Conservation (phyloP, 2,113 vertebrate genomes). For the Chaetodon auriga region DNA sequence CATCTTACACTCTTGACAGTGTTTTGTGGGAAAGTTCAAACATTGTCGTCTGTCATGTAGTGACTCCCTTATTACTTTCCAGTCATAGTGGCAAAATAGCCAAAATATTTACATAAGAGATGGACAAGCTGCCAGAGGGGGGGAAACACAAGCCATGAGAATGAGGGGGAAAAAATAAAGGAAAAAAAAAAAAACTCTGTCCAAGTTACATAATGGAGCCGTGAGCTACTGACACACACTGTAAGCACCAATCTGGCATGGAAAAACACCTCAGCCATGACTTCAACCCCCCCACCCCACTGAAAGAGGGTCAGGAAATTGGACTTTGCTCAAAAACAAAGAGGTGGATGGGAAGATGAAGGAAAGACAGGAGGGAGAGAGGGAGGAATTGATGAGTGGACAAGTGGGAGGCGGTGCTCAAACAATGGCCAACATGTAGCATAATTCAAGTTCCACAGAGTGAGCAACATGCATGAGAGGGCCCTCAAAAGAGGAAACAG, state of each 20-base stretch:
- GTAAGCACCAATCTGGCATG: constrained; percentile 66
- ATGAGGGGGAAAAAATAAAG: neutral
- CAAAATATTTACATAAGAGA: constrained; percentile 64
- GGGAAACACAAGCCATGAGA: constrained; percentile 55
- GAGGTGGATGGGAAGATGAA: constrained; percentile 16
- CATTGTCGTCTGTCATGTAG: neutral
- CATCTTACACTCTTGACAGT: neutral
- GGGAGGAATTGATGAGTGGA: constrained; percentile 21
- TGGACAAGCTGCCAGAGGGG: constrained; percentile 43
- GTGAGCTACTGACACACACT: constrained; percentile 67
- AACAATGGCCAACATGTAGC: constrained; percentile 9
- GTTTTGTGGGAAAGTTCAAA: neutral
- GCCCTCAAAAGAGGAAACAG: neutral
- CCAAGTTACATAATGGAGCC: constrained; percentile 71
- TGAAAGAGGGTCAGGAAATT: constrained; percentile 46
- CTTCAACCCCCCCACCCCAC: constrained; percentile 23
- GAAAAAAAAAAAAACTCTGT: constrained; percentile 43
- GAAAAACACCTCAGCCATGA: constrained; percentile 70
- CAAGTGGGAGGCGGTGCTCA: neutral
- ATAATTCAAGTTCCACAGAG: constrained; percentile 10
- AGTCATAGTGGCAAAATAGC: constrained; percentile 30
- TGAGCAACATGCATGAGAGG: neutral
- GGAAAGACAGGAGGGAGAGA: neutral
- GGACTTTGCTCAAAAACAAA: constrained; percentile 41
- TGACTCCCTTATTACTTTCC: constrained; percentile 31